Conservation (phyloP, 2,888 invertebrate genomes). For the Tetragnatha montana region DNA sequence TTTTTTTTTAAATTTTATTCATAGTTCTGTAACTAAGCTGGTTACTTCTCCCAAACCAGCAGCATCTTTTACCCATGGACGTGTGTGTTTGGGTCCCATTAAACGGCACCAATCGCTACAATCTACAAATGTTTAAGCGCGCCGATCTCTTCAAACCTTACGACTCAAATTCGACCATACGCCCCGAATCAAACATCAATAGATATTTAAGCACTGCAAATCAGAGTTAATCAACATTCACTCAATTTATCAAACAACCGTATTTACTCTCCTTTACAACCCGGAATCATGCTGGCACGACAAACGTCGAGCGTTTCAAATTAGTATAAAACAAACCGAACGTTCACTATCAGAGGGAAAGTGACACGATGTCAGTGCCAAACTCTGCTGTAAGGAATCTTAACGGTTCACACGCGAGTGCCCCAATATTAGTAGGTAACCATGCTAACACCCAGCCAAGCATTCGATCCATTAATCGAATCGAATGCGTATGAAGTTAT, state of each 20-base stretch:
- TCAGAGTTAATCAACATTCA: too few species aligned
- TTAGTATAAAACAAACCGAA: not conserved
- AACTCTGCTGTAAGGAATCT: not conserved
- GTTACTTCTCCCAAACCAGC: too few species aligned
- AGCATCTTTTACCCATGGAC: too few species aligned
- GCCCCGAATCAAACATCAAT: too few species aligned
- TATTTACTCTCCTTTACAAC: not conserved
- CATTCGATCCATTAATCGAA: conserved; percentile 49
- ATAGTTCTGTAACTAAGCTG: too few species aligned
- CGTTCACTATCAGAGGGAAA: not conserved
- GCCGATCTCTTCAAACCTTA: too few species aligned
- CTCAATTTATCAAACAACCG: not conserved
- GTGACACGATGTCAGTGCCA: not conserved
- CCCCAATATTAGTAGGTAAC: conserved; percentile 24
- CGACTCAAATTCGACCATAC: too few species aligned
- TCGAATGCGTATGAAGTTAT: conserved; percentile 48
- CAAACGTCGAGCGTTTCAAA: not conserved
- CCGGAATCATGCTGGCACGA: not conserved
- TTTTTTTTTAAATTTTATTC: too few species aligned
- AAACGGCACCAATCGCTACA: too few species aligned
- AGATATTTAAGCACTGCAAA: too few species aligned
- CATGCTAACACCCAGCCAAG: conserved; percentile 34
- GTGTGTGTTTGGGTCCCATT: too few species aligned
- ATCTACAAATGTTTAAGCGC: too few species aligned
- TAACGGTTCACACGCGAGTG: not conserved